Conservation (phyloP, 1,140 invertebrate genomes). For the Euura saliciscinereae region DNA sequence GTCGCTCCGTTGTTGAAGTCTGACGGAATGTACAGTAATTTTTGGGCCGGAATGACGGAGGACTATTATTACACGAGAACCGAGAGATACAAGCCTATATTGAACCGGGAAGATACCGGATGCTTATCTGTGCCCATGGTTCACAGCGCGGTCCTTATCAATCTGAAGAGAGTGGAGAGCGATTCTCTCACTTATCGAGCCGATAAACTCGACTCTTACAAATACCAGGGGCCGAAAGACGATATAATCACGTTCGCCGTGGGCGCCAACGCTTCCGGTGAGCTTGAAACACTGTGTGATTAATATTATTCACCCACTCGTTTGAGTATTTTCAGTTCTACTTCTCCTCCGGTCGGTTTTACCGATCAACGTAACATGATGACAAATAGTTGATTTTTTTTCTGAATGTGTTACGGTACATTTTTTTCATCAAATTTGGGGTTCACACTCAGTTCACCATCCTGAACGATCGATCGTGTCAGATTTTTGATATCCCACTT, state of each 20-base stretch:
- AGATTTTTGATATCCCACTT: no score
- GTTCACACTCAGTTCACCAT: no score
- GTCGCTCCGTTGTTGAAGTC: conserved; percentile 87
- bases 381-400: no score
- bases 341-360: no score
- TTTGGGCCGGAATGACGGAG: conserved; percentile 91
- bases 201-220: conserved; percentile 58
- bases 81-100: conserved; percentile 84
- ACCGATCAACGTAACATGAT: no score
- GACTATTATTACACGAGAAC: conserved; percentile 90
- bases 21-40: conserved; percentile 91
- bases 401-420: no score
- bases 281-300: conserved; percentile 21
- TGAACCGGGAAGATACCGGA: conserved; percentile 74
- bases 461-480: no score
- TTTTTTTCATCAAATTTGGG: no score
- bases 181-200: conserved; percentile 80
- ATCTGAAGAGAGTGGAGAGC: conserved; percentile 69
- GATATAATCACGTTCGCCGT: conserved; percentile 95
- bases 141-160: conserved; percentile 85
- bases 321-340: no score
- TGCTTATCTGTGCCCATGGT: conserved; percentile 91
- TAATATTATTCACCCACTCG: no score
- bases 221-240: conserved; percentile 81
- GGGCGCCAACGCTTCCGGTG: conserved; percentile 76